These are phyloP conservation scores for Tachyglossus aculeatus DNA, from an alignment of 2,797 vertebrate genomes.

Conservation along the genomic window DNA sequence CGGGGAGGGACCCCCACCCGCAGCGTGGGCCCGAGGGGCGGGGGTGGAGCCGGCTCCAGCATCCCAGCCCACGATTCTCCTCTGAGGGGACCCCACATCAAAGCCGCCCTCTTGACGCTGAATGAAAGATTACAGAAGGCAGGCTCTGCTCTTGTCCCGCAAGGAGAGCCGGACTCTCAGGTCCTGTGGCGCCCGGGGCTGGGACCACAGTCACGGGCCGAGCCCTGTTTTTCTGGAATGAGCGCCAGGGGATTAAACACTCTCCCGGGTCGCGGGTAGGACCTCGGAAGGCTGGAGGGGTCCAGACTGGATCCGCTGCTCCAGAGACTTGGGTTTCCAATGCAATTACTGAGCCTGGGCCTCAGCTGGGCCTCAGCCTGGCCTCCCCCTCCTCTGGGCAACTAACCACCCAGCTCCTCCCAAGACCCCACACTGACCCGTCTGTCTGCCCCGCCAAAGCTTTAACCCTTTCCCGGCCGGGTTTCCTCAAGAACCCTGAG, in stretches of 20 bases:
- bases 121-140: conserved; percentile 59
- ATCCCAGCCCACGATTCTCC: conserved; percentile 51
- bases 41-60: conserved; percentile 21
- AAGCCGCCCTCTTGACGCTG: conserved; percentile 49
- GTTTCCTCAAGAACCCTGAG: neutral
- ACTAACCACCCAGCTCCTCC: neutral
- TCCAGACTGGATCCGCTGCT: no score
- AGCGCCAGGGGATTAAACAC: no score
- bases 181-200: neutral
- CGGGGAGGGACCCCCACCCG: conserved; percentile 19
- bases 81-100: conserved; percentile 55
- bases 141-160: no score
- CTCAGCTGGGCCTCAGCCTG: neutral
- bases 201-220: conserved; percentile 33
- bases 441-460: neutral
- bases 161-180: neutral
- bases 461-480: conserved; percentile 10
- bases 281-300: no score
- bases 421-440: neutral
- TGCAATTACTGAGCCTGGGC: neutral
- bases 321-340: no score
- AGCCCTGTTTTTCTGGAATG: no score
- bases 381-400: no score
- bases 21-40: conserved; percentile 17
- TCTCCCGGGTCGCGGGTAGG: no score